phyloP scores from a whole-genome alignment of 92 coral and sea anemone species.

The Heliopora coerulea region DNA sequence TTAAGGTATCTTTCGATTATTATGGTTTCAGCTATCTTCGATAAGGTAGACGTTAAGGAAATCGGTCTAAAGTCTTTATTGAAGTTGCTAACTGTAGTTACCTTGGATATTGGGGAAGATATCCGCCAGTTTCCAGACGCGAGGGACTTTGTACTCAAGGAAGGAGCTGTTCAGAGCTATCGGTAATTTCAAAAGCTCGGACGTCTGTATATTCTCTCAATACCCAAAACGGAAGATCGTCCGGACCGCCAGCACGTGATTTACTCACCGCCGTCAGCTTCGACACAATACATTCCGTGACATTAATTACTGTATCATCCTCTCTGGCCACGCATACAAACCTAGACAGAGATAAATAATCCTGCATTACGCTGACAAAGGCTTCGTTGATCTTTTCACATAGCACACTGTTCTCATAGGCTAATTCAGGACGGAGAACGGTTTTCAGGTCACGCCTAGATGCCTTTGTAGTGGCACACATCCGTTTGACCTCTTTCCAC shows the following conservation, averaged over 20 bases:
- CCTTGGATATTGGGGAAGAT: constrained; percentile 48
- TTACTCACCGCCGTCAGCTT: constrained; percentile 41
- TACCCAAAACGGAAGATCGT: constrained; percentile 43
- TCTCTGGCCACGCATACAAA: constrained; percentile 25
- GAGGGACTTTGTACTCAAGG: constrained; percentile 47
- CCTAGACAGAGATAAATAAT: constrained; percentile 40
- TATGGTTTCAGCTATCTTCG: constrained; percentile 35
- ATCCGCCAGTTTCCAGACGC: constrained; percentile 54
- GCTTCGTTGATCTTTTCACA: constrained; percentile 51
- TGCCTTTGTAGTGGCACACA: constrained; percentile 42
- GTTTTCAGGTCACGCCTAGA: constrained; percentile 43
- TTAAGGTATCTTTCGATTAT: constrained; percentile 40
- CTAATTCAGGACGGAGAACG: constrained; percentile 1
- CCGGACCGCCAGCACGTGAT: constrained; percentile 57
- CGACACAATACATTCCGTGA: constrained; percentile 36
- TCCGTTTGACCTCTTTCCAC: constrained; percentile 48
- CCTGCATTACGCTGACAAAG: constrained; percentile 52
- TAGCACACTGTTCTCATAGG: constrained; percentile 30
- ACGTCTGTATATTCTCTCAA: constrained; percentile 41
- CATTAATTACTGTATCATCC: constrained; percentile 43
- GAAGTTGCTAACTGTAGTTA: constrained; percentile 12
- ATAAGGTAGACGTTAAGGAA: constrained; percentile 24
- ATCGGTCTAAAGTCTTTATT: constrained; percentile 46
- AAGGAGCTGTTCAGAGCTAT: constrained; percentile 46
- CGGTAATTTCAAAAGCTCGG: constrained; percentile 47